Evolutionary conservation across 2,888 invertebrate genomes (phyloP).

Genomic region (Pantelozetes paolii): DNA sequence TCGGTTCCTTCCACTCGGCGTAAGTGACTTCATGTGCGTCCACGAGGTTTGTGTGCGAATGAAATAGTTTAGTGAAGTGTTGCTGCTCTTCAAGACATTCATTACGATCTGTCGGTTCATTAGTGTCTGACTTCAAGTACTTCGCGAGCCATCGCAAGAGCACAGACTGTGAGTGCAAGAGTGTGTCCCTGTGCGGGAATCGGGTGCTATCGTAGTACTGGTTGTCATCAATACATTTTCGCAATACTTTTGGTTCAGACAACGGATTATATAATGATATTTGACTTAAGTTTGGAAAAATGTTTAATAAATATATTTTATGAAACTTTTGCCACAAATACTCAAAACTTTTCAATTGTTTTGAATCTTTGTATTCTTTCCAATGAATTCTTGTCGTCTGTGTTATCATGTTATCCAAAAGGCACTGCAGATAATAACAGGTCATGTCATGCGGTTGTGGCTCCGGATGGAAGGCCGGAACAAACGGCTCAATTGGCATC

Average conservation of each 20-base stretch:
- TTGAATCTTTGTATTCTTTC: constrained; percentile 70
- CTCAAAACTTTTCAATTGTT: constrained; percentile 78
- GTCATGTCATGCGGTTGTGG: constrained; percentile 64
- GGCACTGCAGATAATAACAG: constrained; percentile 77
- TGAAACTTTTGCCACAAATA: constrained; percentile 89
- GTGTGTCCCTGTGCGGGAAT: constrained; percentile 61
- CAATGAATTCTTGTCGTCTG: constrained; percentile 83
- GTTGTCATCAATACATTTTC: constrained; percentile 54
- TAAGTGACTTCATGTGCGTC: not conserved
- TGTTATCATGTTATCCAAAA: constrained; percentile 84
- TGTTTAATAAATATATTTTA: constrained; percentile 77
- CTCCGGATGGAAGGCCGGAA: constrained; percentile 76
- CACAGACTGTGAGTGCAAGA: constrained; percentile 70
- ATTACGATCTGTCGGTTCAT: constrained; percentile 3
- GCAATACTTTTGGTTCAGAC: constrained; percentile 61
- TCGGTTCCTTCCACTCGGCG: constrained; percentile 35
- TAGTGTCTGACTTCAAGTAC: constrained; percentile 51
- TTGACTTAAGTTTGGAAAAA: constrained; percentile 74
- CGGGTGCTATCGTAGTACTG: constrained; percentile 45
- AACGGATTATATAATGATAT: constrained; percentile 38
- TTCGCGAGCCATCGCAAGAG: constrained; percentile 84
- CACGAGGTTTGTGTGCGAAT: constrained; percentile 16
- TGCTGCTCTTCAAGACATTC: constrained; percentile 10
- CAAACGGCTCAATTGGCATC: constrained; percentile 52
- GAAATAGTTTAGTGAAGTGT: constrained; percentile 1